Base-by-base conservation (phyloP, 2,888 invertebrate species). In the Limnephilus marmoratus region DNA sequence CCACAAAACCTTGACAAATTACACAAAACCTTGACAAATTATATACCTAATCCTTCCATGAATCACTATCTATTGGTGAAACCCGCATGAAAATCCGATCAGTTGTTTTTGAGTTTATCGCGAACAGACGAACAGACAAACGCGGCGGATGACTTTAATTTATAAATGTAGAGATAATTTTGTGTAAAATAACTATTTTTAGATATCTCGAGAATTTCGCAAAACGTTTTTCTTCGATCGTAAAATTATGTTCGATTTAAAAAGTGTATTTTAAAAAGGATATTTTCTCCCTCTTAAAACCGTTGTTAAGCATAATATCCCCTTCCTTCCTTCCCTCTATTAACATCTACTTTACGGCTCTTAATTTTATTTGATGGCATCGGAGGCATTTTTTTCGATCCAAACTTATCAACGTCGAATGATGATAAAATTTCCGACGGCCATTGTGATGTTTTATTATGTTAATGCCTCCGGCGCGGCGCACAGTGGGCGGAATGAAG, bases 361-460 rank as follows among this genome's bases (percentile, higher is more conserved):
- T 88, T 34, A 80, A 88, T 88, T 88, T 80, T 53, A 34, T 68
- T 88, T 37, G 29, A 37, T 80, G 37, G 80, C 88, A 31, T 88
- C 88, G 88, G n/a, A 0, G 31, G 31, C 80, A 68, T 37, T 89
- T 88, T 80, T 80, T 68, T 80, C 29, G 88, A 88, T 68, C 88
- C 31, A 34, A 88, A 88, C 68, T 80, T 88, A 88, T 89, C 88
- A 81, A 89, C 88, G 68, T 89, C 68, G 68, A 88, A 53, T 53
- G 49, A 80, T 88, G 24, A n/a, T 68, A 68, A 68, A 68, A 68
- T 68, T 68, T 29, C n/a, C 88, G 88, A 53, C 80, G 31, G 18
- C 80, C 81, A 89, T 89, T 89, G 88, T 89, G 88, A 80, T 37
- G 88, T 37, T 89, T 11, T 89, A 89, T 37, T 37, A 89, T 89